Percentiles rank a stretch among this genome's conserved stretches.
Evolutionary conservation across 1,140 invertebrate species (phyloP).

Genomic region (Drosophila sulfurigaster): DNA sequence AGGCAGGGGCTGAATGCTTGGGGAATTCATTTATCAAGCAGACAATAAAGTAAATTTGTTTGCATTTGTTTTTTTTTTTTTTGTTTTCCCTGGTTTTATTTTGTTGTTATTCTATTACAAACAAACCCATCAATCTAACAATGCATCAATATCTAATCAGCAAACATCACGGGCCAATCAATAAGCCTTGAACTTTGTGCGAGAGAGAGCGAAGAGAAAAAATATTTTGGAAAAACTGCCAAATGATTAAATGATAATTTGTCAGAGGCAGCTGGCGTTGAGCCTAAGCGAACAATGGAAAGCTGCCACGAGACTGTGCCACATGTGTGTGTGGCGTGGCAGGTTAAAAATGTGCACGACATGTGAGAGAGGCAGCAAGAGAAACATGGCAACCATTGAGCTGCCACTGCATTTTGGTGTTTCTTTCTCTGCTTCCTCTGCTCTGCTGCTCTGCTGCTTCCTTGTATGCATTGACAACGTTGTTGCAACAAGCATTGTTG

Average conservation of each 20-base stretch:
- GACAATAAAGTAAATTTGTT: conserved; percentile 26
- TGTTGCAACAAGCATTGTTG: conserved; percentile 11
- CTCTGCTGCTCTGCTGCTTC: neutral
- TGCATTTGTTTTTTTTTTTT: neutral
- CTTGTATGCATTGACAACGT: conserved; percentile 12
- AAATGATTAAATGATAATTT: conserved; percentile 81
- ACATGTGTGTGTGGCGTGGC: conserved; percentile 5
- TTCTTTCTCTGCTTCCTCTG: neutral
- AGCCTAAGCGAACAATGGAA: conserved; percentile 53
- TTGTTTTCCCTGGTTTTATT: neutral
- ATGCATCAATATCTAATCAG: conserved; percentile 40
- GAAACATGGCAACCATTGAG: conserved; percentile 9
- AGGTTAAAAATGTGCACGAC: conserved; percentile 44
- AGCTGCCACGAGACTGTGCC: conserved; percentile 11
- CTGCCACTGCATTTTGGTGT: conserved; percentile 48
- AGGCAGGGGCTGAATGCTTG: neutral
- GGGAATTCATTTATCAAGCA: conserved; percentile 29
- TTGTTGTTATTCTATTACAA: too few relatives aligned
- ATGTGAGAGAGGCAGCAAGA: neutral
- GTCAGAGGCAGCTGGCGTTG: conserved; percentile 57
- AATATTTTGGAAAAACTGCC: conserved; percentile 35
- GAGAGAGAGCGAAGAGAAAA: neutral
- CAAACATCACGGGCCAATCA: conserved; percentile 26
- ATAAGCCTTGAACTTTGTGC: conserved; percentile 50
- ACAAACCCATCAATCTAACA: conserved; percentile 25